Percentiles rank a stretch among this genome's conserved stretches.
Conservation (phyloP, 2,797 vertebrate genomes). For the Argyrosomus regius region DNA sequence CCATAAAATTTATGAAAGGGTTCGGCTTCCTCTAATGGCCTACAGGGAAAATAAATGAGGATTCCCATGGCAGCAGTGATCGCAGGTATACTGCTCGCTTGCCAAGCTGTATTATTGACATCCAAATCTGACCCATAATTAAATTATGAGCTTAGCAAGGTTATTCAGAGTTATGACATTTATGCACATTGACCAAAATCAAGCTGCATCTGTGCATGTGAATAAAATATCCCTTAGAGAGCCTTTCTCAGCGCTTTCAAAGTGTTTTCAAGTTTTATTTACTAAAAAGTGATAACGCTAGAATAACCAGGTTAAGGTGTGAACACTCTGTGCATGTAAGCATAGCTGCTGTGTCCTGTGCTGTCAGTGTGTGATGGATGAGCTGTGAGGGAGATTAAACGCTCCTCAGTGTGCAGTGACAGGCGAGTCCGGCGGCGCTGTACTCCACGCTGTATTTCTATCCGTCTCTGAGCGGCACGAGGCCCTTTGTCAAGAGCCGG, state of each 20-base stretch:
- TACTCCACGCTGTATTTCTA: slow-evolving; percentile 22
- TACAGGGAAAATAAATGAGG: slow-evolving; percentile 48
- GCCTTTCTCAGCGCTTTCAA: not conserved
- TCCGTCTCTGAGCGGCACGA: slow-evolving; percentile 27
- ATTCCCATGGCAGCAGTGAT: slow-evolving; percentile 27
- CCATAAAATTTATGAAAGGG: slow-evolving; percentile 45
- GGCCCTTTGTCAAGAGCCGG: slow-evolving; percentile 42
- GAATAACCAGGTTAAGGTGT: slow-evolving; percentile 45
- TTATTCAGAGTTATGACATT: slow-evolving; percentile 45
- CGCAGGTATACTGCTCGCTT: not conserved
- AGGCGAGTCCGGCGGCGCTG: slow-evolving; percentile 63
- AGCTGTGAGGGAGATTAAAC: slow-evolving; percentile 74
- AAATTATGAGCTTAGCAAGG: slow-evolving; percentile 56
- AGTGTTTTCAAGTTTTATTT: slow-evolving; percentile 1
- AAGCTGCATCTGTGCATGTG: slow-evolving; percentile 3
- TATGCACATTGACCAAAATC: slow-evolving; percentile 35
- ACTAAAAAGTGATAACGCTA: not conserved
- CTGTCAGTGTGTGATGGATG: slow-evolving; percentile 73
- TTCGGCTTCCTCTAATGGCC: slow-evolving; percentile 42
- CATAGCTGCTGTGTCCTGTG: slow-evolving; percentile 53
- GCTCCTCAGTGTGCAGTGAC: slow-evolving; percentile 68
- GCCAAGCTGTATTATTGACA: slow-evolving; percentile 45
- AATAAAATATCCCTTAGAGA: slow-evolving; percentile 6
- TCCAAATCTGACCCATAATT: slow-evolving; percentile 59
- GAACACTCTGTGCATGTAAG: slow-evolving; percentile 48